Percentiles rank a stretch among this genome's conserved stretches.
Evolutionary conservation across 2,113 vertebrate genomes (phyloP).

Genomic region (Rhinolophus ferrumequinum): DNA sequence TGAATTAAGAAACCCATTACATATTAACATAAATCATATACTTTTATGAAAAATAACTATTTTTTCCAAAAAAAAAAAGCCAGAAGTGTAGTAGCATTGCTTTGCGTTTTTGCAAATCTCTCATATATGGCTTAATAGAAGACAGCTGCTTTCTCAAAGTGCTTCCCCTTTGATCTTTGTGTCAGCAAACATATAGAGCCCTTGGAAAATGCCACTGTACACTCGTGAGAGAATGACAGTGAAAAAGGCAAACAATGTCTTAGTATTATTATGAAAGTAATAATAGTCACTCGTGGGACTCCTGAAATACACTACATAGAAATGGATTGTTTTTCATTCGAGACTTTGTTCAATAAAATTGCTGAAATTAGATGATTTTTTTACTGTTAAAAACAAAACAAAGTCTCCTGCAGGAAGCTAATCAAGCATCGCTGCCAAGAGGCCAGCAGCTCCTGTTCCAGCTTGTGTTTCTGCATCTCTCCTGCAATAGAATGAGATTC

Average conservation of each 20-base stretch:
- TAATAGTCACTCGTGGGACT: neutral
- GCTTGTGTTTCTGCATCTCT: neutral
- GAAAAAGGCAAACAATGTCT: neutral
- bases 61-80: neutral
- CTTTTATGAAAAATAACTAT: neutral
- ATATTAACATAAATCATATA: neutral
- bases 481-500: neutral
- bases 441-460: neutral
- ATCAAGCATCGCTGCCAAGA: conserved; percentile 37
- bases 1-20: neutral
- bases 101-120: conserved; percentile 10
- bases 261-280: neutral
- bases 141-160: neutral
- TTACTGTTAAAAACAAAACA: conserved; percentile 18
- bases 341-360: neutral
- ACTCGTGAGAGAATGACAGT: neutral
- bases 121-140: neutral
- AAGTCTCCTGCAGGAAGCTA: conserved; percentile 35
- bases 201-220: neutral
- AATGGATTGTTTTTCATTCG: conserved; percentile 17
- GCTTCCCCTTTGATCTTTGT: neutral
- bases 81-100: neutral
- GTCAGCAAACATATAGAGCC: neutral
- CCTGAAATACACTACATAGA: neutral
- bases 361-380: neutral